Conservation (phyloP, 2,113 vertebrate species). For the Pelvicachromis taeniatus region DNA sequence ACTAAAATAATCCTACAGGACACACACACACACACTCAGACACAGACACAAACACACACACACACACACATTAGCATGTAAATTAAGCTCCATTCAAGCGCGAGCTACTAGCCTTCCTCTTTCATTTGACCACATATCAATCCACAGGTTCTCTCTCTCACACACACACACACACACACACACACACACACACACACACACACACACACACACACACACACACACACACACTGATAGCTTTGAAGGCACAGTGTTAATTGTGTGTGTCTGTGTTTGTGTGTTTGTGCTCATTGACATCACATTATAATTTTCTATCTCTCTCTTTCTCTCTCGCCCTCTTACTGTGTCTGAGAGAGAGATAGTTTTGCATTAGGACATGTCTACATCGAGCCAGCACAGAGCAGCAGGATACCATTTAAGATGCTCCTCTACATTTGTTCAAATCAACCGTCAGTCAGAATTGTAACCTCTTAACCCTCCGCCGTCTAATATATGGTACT, state of each 20-base stretch:
- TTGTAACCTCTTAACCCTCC: background rate
- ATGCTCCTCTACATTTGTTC: background rate
- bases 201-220: background rate
- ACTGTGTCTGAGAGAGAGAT: no score
- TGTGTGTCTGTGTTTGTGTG: background rate
- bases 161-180: background rate
- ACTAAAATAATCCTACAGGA: slow-evolving; percentile 52
- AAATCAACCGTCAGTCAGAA: background rate
- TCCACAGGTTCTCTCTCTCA: slow-evolving; percentile 21
- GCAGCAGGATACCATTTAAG: background rate
- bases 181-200: background rate
- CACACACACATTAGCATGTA: slow-evolving; percentile 70
- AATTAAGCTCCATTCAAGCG: slow-evolving; percentile 71
- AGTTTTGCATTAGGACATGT: background rate
- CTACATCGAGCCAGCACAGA: background rate
- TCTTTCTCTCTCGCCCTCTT: background rate
- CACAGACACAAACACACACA: slow-evolving; percentile 14
- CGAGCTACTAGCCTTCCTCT: slow-evolving; percentile 58
- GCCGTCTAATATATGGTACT: background rate
- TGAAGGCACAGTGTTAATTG: slow-evolving; percentile 28
- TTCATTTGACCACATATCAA: slow-evolving; percentile 70
- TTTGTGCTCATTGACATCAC: slow-evolving; percentile 16
- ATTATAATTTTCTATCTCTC: background rate
- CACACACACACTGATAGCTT: background rate
- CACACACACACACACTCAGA: slow-evolving; percentile 8